A percentile compares a stretch with the other conserved stretches of the same genome.
Evolutionary conservation across 2,888 invertebrate genomes (phyloP).

Genomic region (Agrenia bidenticulata): DNA sequence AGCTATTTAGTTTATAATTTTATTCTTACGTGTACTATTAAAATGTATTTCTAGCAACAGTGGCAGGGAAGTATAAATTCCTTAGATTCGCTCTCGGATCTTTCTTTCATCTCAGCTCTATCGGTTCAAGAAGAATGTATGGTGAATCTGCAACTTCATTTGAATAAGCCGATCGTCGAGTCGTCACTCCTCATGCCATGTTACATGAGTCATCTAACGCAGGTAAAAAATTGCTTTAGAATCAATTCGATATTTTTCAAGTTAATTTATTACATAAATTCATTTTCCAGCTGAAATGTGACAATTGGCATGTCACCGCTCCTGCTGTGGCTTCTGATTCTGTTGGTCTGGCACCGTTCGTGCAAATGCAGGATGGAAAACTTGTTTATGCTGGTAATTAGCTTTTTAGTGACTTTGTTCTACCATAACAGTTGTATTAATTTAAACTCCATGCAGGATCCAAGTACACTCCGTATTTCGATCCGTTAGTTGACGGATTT

Average conservation of each 20-base stretch:
- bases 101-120: constrained; percentile 73
- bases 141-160: constrained; percentile 91
- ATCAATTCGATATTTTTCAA: too few species aligned
- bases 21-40: too few species aligned
- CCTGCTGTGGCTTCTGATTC: constrained; percentile 49
- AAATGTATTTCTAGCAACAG: not conserved
- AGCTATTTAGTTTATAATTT: too few species aligned
- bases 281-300: constrained; percentile 45
- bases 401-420: not conserved
- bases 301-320: constrained; percentile 52
- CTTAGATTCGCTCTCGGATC: constrained; percentile 52
- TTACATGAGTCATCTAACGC: constrained; percentile 87
- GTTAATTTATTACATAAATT: not conserved
- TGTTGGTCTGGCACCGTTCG: constrained; percentile 50
- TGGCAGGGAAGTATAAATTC: constrained; percentile 51
- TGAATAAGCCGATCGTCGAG: constrained; percentile 86
- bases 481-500: constrained; percentile 67
- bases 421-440: not conserved
- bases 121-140: constrained; percentile 90
- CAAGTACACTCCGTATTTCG: constrained; percentile 71
- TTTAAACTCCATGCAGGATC: constrained; percentile 58
- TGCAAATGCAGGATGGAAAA: constrained; percentile 50
- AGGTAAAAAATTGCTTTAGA: constrained; percentile 59
- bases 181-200: constrained; percentile 93
- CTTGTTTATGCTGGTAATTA: constrained; percentile 50